Percentiles rank a stretch among this genome's conserved stretches.
Conservation (phyloP, 2,113 vertebrate genomes). For the Cranoglanis bouderius region DNA sequence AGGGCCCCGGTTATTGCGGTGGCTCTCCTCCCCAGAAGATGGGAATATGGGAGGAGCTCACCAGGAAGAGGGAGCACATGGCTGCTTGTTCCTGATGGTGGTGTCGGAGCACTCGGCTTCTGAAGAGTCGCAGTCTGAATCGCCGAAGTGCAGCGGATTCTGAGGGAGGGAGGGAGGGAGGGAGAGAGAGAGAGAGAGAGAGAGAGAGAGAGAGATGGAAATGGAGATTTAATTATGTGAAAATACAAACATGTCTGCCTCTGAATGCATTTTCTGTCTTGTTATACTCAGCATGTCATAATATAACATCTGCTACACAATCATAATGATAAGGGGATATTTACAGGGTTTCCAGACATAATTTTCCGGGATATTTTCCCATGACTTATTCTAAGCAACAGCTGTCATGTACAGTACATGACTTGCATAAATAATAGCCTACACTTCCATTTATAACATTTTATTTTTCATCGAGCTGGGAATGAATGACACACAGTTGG, state of each 20-base stretch:
- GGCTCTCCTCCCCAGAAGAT: slow-evolving; percentile 62
- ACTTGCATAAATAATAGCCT: not conserved
- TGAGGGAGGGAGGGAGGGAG: slow-evolving; percentile 55
- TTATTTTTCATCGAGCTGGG: not conserved
- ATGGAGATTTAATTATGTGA: not conserved
- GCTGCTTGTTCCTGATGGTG: slow-evolving; percentile 93
- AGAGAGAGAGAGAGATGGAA: not conserved
- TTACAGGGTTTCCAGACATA: not conserved
- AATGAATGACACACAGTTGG: not conserved
- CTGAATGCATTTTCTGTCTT: not conserved
- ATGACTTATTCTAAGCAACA: not conserved
- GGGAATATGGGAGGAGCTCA: slow-evolving; percentile 67
- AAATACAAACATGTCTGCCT: not conserved
- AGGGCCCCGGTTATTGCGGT: slow-evolving; percentile 79
- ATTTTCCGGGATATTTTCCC: not conserved
- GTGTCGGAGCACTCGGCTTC: slow-evolving; percentile 95
- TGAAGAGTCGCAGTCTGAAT: slow-evolving; percentile 93
- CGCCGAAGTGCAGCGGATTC: slow-evolving; percentile 90
- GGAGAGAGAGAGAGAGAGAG: not conserved
- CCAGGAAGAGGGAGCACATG: slow-evolving; percentile 90
- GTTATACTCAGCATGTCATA: not conserved
- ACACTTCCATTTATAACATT: not conserved
- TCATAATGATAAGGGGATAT: not conserved
- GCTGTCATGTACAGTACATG: not conserved
- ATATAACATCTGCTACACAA: not conserved